Evolutionary conservation across 2,888 invertebrate genomes (phyloP), one percentile per base, ranked within the genome.

Genomic region (Ypsolopha sequella): DNA sequence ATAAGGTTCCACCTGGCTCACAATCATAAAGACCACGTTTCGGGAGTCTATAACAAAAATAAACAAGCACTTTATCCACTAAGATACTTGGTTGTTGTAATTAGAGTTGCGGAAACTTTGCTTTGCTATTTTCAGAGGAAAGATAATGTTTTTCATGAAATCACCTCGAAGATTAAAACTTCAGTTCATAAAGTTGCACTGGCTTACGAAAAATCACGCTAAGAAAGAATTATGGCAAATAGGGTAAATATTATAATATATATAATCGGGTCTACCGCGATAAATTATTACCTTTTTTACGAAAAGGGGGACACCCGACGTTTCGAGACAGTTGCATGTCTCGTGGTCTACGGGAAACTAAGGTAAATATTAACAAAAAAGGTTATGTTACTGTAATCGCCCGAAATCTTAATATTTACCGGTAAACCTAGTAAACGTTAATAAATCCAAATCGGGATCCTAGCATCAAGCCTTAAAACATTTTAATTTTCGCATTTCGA

Each of bases 1-100:
- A 68, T 91, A 91, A 8, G 89, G 84, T 72, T 92, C 90, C 3
- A 84, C 65, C 70, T 93, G 92, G 64, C 91, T 92, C 50, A 92
- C 73, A 60, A 93, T 88, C 36, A 89, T 80, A 60, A 92, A 86
- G 36, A 89, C 88, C 55, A 91, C 70, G 65, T 90, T 87, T 55
- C 76, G 77, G 45, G 86, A 80, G 64, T 88, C 91, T 90, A 81
- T 2, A 88, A 90, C 73, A 80, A 80, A 24, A 4, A 3, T 24
- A 4, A 3, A 24, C 24, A 55, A 61, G 58, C 52, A 61, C 13
- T 13, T 8, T 13, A 7, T 7, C 14, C 11, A 43, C 6, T 10
- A n/a, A 38, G 38, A 38, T 43, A 11, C 43, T 13, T 4, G 43
- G 7, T 6, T 13, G 11, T 8, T 43, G 43, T 10, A 44, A 3